These are phyloP conservation scores for Clarias gariepinus DNA, from an alignment of 2,113 vertebrate genomes.

Conservation along the genomic window DNA sequence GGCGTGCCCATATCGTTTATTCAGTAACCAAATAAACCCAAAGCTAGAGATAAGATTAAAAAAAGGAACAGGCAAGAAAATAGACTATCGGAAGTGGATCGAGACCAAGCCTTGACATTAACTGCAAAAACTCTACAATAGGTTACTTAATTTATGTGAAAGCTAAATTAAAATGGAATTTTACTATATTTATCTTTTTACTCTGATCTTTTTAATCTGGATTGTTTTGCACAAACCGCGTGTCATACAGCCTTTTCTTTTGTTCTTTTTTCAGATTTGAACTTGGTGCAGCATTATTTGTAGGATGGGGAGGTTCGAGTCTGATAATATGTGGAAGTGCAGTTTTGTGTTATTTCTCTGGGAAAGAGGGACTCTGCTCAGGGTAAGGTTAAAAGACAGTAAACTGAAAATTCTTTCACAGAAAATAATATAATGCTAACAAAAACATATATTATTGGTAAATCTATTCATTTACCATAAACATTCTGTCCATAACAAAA, in stretches of 20 bases:
- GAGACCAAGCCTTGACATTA: too few relatives aligned
- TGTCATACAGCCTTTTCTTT: background rate
- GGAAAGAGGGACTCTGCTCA: constrained; percentile 64
- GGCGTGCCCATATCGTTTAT: too few relatives aligned
- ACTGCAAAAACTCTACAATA: too few relatives aligned
- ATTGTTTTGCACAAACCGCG: background rate
- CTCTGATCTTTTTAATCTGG: background rate
- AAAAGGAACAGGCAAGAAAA: background rate
- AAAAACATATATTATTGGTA: background rate
- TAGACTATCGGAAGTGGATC: too few relatives aligned
- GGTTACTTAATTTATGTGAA: background rate
- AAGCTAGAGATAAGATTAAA: too few relatives aligned
- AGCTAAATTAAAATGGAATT: background rate
- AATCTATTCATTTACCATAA: background rate
- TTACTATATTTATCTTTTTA: background rate
- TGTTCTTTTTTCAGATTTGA: constrained; percentile 78
- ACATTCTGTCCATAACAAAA: background rate
- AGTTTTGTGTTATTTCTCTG: constrained; percentile 80
- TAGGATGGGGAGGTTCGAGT: constrained; percentile 91
- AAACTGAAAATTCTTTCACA: background rate
- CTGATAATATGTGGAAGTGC: constrained; percentile 84
- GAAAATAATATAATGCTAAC: background rate
- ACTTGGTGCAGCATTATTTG: constrained; percentile 88
- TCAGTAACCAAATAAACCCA: too few relatives aligned
- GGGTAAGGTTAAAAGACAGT: constrained; percentile 48